Evolutionary conservation across 2,888 invertebrate species (phyloP), one percentile per base, ranked within the genome.

Genomic region (Drosophila infuscata): DNA sequence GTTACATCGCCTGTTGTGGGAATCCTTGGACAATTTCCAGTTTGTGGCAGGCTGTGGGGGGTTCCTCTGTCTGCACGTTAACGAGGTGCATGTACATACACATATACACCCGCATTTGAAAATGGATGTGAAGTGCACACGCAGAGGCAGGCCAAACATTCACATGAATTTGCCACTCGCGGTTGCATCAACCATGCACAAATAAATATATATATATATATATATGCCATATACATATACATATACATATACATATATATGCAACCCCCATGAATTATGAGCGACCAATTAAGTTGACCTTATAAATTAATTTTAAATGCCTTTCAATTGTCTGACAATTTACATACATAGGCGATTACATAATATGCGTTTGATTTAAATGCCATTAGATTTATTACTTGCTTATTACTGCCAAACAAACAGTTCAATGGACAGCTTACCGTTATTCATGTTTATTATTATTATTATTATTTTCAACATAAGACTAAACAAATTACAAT

Each of bases 111-210:
- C n/a, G 12, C 12, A 38, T 25, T 29, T 61, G 61, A 62, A 78
- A 89, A 85, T 88, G 78, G 88, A 85, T 85, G 85, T 82, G 85
- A 82, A 88, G 74, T 82, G 85, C 80, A 85, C 85, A 85, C 85
- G 85, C 88, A 85, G 60, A 78, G 89, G 68, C 79, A 67, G 66
- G 59, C 49, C 11, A 32, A 54, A 12, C 15, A 35, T 30, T n/a
- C 61, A 65, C 68, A 75, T 81, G 79, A 77, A 79, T 76, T 75
- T 70, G 62, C 68, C 69, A 66, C 65, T 77, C 76, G 61, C 60
- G 70, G 70, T 59, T 81, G 79, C 80, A 78, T 64, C 58, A 71
- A 62, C 69, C 12, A 33, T 53, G 59, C 52, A 66, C n/a, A 43
- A 20, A 20, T 20, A 30, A n/a, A 52, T 48, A 57, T 41, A 65